Conservation (phyloP, 2,113 vertebrate genomes). For the Aspiorhynchus laticeps region DNA sequence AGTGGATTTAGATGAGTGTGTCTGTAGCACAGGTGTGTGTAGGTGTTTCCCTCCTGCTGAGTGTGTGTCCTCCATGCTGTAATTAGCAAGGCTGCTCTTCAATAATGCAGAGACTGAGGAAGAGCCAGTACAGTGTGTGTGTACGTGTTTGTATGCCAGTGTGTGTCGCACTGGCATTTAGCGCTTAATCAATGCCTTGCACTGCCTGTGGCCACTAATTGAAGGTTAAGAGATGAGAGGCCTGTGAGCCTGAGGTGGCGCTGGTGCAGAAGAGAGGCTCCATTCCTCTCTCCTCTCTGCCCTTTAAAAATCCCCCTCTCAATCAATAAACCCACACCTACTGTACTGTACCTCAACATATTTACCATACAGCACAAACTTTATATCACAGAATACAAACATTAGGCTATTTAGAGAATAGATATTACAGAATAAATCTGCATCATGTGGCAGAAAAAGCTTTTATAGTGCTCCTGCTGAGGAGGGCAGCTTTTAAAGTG, state of each 20-base stretch:
- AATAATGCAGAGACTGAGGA: conserved; percentile 64
- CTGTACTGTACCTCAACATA: not conserved
- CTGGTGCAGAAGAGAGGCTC: conserved; percentile 38
- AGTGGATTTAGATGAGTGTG: not conserved
- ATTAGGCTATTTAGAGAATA: not conserved
- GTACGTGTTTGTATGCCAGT: conserved; percentile 34
- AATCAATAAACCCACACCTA: conserved; percentile 42
- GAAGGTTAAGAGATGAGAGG: conserved; percentile 79
- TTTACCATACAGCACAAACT: not conserved
- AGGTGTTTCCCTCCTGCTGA: conserved; percentile 45
- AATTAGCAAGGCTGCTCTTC: conserved; percentile 59
- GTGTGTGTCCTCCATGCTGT: conserved; percentile 51
- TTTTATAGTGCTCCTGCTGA: not conserved
- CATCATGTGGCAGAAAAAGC: not conserved
- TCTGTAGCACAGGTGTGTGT: conserved; percentile 28
- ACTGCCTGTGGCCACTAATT: conserved; percentile 77
- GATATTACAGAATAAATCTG: not conserved
- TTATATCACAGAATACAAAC: not conserved
- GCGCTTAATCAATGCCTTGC: conserved; percentile 74
- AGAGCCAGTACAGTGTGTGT: conserved; percentile 40
- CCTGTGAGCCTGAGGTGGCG: conserved; percentile 61
- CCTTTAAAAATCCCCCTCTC: conserved; percentile 32
- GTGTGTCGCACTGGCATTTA: conserved; percentile 74
- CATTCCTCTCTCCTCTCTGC: conserved; percentile 39
- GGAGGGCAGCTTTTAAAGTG: not conserved